phyloP scores from a whole-genome alignment of 2,797 vertebrate genomes.

The Morus bassanus region DNA sequence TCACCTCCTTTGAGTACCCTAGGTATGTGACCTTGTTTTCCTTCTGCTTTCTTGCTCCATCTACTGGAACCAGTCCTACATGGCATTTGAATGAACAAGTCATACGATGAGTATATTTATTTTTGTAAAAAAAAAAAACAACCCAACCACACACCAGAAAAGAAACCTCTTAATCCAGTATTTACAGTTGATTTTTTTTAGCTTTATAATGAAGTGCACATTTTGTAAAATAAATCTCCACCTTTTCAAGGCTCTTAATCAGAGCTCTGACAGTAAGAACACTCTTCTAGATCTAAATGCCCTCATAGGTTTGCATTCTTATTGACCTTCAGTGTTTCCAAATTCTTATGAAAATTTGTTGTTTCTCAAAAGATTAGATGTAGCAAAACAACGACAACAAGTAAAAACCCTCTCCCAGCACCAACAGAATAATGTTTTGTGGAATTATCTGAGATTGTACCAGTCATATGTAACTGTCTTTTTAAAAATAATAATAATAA shows the following conservation, averaged over 20 bases:
- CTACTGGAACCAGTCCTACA: constrained; percentile 33
- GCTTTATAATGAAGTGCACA: neutral
- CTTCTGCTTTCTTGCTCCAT: constrained; percentile 52
- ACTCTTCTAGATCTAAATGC: neutral
- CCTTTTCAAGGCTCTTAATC: neutral
- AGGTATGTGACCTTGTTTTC: neutral
- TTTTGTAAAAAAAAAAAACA: neutral
- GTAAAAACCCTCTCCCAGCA: neutral
- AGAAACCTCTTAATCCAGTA: neutral
- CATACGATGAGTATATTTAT: neutral
- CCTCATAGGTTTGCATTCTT: neutral
- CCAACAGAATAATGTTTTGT: neutral
- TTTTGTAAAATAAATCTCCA: neutral
- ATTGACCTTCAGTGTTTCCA: neutral
- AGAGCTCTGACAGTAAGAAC: neutral
- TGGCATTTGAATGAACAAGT: neutral
- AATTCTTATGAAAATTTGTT: neutral
- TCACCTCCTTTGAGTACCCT: neutral
- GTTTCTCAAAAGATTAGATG: neutral
- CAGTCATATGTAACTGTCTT: neutral
- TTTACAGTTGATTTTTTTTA: neutral
- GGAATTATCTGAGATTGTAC: neutral
- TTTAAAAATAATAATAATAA: neutral
- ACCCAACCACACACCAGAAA: neutral
- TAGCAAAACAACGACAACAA: neutral